A percentile compares a stretch with the other conserved stretches of the same genome.
Conservation (phyloP, 2,888 invertebrate genomes). For the Biston betularia region DNA sequence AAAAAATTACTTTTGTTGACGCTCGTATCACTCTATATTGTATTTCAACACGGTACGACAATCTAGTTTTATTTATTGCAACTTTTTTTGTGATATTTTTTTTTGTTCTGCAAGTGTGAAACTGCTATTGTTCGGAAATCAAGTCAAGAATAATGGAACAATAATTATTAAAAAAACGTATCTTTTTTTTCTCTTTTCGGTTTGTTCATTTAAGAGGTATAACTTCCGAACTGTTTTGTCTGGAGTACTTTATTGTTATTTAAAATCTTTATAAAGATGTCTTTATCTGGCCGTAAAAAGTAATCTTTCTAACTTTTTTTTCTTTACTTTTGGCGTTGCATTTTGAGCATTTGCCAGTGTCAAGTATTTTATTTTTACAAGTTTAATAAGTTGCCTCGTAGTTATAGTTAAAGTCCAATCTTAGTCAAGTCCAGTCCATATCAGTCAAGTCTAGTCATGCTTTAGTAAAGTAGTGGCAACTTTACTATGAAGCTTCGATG, state of each 20-base stretch:
- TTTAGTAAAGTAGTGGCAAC: too few relatives aligned
- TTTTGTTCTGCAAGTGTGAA: constrained; percentile 50
- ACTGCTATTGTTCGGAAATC: constrained; percentile 12
- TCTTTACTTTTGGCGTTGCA: too few relatives aligned
- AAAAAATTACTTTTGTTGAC: constrained; percentile 62
- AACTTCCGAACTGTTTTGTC: constrained; percentile 11
- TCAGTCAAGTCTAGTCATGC: too few relatives aligned
- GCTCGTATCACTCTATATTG: constrained; percentile 61
- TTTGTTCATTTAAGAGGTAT: constrained; percentile 3
- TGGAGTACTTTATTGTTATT: constrained; percentile 12
- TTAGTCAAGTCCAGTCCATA: too few relatives aligned
- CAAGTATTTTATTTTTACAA: too few relatives aligned
- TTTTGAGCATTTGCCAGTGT: too few relatives aligned
- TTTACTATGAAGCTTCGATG: too few relatives aligned
- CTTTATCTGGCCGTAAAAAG: too few relatives aligned
- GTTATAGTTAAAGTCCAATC: too few relatives aligned
- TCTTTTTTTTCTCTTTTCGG: too few relatives aligned
- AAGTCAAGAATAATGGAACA: constrained; percentile 40
- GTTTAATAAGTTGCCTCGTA: too few relatives aligned
- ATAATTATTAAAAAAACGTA: constrained; percentile 41
- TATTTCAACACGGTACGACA: constrained; percentile 44
- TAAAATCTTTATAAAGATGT: not conserved
- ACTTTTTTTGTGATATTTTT: constrained; percentile 10
- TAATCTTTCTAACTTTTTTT: too few relatives aligned
- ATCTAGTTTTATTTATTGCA: constrained; percentile 49